Percentiles rank a stretch among this genome's conserved stretches.
Conservation (phyloP, 2,797 vertebrate species). For the Syngnathus acus region DNA sequence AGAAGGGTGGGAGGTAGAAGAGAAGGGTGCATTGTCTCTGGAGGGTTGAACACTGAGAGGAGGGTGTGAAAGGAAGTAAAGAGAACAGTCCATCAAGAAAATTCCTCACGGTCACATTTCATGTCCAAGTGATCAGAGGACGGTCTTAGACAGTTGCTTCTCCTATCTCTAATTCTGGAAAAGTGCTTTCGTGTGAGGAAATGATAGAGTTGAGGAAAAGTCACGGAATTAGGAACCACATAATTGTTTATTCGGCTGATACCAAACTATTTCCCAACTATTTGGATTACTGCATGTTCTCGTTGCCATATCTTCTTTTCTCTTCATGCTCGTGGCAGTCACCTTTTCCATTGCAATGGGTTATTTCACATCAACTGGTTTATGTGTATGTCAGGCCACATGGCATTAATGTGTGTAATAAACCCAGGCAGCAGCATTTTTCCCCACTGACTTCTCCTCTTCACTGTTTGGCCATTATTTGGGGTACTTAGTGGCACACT, state of each 20-base stretch:
- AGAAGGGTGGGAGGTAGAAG: constrained; percentile 32
- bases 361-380: constrained; percentile 11
- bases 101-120: constrained; percentile 30
- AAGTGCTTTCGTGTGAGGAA: neutral
- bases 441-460: too few relatives aligned
- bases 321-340: constrained; percentile 1
- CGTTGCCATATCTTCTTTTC: constrained; percentile 17
- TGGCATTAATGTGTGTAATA: constrained; percentile 28
- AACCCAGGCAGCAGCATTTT: constrained; percentile 17
- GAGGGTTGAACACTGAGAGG: constrained; percentile 17
- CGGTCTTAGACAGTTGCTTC: constrained; percentile 17
- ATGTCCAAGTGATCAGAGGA: constrained; percentile 43
- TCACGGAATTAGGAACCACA: constrained; percentile 9
- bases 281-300: constrained; percentile 5
- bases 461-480: neutral
- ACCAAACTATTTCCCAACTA: constrained; percentile 29
- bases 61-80: constrained; percentile 24
- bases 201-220: neutral
- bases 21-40: constrained; percentile 51
- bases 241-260: constrained; percentile 30
- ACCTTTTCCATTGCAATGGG: constrained; percentile 40
- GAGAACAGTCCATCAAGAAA: constrained; percentile 30
- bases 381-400: constrained; percentile 17
- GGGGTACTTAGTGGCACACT: neutral
- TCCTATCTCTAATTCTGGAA: neutral